Conservation (phyloP, 2,113 vertebrate genomes). For the Hystrix brachyura region DNA sequence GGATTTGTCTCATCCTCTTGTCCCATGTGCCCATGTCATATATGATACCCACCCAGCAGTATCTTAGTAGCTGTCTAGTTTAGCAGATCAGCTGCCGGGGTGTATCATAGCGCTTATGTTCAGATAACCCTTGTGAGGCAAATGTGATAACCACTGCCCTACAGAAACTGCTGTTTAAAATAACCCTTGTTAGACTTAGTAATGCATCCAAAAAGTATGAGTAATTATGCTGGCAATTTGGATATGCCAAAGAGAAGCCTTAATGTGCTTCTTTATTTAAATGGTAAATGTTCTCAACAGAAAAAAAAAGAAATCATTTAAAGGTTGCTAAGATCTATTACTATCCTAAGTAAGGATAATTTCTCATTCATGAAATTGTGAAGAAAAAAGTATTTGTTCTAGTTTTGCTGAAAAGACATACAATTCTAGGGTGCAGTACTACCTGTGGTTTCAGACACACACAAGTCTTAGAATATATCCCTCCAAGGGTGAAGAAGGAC, state of each 20-base stretch:
- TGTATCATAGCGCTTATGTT: not conserved
- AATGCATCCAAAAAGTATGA: not conserved
- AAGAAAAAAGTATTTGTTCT: not conserved
- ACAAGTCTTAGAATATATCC: not conserved
- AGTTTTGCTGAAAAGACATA: not conserved
- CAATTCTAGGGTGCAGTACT: not conserved
- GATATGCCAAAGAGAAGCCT: not conserved
- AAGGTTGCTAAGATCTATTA: not conserved
- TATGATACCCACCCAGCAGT: not conserved
- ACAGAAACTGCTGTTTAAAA: not conserved
- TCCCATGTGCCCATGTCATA: not conserved
- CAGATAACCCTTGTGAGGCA: not conserved
- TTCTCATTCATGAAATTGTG: not conserved
- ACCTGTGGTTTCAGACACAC: not conserved
- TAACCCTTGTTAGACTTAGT: not conserved
- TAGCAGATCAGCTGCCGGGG: not conserved
- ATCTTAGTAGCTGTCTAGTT: not conserved
- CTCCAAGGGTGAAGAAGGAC: not conserved
- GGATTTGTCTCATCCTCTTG: not conserved
- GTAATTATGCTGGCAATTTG: not conserved
- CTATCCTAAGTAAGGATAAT: not conserved
- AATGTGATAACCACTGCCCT: not conserved
- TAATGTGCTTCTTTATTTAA: not conserved
- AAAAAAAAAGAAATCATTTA: not conserved
- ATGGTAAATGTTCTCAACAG: not conserved